These are phyloP conservation scores for Neogobius melanostomus DNA, from an alignment of 2,113 vertebrate genomes.

Conservation along the genomic window DNA sequence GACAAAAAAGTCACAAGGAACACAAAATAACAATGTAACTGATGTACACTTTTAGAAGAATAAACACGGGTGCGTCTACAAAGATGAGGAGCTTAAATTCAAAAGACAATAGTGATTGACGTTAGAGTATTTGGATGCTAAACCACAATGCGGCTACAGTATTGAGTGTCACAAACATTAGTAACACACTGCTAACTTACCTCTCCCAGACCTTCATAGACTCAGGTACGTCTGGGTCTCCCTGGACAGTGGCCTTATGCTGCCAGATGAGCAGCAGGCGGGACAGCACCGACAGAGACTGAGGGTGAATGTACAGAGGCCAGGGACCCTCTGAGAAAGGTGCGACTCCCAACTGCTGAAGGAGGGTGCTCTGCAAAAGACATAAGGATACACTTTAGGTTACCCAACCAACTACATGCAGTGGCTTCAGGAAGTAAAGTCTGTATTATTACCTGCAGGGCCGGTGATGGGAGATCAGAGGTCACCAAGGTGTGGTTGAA, in stretches of 20 bases:
- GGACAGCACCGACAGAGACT: conserved; percentile 92
- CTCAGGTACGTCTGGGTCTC: conserved; percentile 92
- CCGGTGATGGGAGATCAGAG: conserved; percentile 94
- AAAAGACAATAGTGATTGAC: no score
- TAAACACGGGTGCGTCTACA: neutral
- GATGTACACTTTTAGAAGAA: neutral
- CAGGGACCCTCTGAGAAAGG: conserved; percentile 95
- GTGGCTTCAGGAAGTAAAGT: no score
- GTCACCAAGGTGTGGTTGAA: conserved; percentile 98
- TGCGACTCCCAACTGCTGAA: conserved; percentile 93
- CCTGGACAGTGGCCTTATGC: conserved; percentile 88
- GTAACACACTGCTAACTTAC: conserved; percentile 66
- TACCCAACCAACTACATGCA: no score
- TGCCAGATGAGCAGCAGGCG: conserved; percentile 96
- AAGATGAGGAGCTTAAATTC: no score
- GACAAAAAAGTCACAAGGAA: neutral
- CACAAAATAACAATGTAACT: neutral
- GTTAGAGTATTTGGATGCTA: no score
- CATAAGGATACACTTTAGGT: neutral
- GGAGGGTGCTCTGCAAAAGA: conserved; percentile 84
- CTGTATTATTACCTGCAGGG: conserved; percentile 82
- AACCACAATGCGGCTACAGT: neutral
- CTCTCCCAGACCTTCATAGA: conserved; percentile 98
- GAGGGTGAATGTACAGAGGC: conserved; percentile 95
- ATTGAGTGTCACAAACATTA: neutral